Conservation (phyloP, 2,888 invertebrate species). For the Salpingus planirostris region DNA sequence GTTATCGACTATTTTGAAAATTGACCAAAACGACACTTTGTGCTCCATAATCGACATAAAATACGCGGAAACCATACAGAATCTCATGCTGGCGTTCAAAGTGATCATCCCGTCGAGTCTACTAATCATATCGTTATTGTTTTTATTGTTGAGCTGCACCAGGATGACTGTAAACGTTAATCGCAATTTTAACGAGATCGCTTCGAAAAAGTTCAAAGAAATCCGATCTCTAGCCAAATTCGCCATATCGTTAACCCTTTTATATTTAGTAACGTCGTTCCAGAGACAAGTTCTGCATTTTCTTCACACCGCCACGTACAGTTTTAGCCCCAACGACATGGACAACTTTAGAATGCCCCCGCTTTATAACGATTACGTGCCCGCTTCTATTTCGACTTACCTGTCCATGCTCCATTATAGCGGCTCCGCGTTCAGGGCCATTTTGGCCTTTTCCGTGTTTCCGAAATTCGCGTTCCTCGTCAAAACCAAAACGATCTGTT, state of each 20-base stretch:
- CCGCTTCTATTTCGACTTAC: conserved; percentile 14
- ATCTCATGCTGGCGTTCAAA: conserved; percentile 30
- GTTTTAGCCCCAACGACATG: conserved; percentile 15
- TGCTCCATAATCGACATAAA: conserved; percentile 49
- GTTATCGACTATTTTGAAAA: conserved; percentile 42
- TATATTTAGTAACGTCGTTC: conserved; percentile 30
- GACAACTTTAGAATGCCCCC: conserved; percentile 32
- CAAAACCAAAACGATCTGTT: conserved; percentile 17
- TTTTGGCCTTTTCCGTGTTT: conserved; percentile 23
- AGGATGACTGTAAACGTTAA: neutral
- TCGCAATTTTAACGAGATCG: conserved; percentile 24
- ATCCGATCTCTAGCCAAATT: conserved; percentile 28
- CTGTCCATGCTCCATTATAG: conserved; percentile 32
- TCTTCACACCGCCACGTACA: conserved; percentile 22
- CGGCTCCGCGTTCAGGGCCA: conserved; percentile 23
- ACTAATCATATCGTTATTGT: conserved; percentile 26
- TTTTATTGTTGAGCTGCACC: conserved; percentile 27
- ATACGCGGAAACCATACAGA: conserved; percentile 39
- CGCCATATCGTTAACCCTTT: conserved; percentile 26
- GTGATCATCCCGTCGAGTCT: conserved; percentile 28
- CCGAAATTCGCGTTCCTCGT: conserved; percentile 26
- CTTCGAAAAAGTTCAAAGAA: conserved; percentile 28
- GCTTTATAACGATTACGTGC: conserved; percentile 24
- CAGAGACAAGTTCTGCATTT: conserved; percentile 31
- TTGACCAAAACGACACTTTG: conserved; percentile 37